Evolutionary conservation across 2,113 vertebrate genomes (phyloP).

Genomic region (Zapus hudsonius): DNA sequence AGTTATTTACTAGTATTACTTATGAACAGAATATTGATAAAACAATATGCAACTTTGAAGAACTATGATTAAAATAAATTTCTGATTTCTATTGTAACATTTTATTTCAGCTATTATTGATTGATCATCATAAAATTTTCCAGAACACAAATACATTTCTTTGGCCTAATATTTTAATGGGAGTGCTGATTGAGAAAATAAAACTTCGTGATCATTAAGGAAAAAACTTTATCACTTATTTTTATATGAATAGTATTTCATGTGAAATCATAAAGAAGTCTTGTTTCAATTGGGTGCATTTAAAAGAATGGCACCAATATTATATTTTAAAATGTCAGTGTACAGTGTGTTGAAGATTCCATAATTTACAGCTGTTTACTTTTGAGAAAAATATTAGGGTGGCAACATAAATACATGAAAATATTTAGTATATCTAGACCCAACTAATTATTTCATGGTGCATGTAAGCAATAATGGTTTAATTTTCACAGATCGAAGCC

Average conservation of each 20-base stretch:
- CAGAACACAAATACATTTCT: neutral
- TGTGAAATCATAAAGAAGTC: slow-evolving; percentile 10
- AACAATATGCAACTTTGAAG: neutral
- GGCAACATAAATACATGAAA: neutral
- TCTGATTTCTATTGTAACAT: neutral
- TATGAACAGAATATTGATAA: neutral
- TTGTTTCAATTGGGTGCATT: neutral
- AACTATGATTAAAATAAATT: neutral
- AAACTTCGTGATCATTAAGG: neutral
- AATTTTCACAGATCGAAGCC: neutral
- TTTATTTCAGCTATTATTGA: neutral
- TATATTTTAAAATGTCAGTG: slow-evolving; percentile 53
- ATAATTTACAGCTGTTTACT: slow-evolving; percentile 52
- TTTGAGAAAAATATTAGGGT: slow-evolving; percentile 48
- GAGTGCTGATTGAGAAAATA: neutral
- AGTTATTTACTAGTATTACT: neutral
- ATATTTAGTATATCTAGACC: neutral
- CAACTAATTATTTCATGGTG: slow-evolving; percentile 17
- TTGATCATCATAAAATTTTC: neutral
- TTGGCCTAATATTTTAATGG: neutral
- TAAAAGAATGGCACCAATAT: neutral
- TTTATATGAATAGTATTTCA: neutral
- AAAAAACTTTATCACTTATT: neutral
- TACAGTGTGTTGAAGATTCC: slow-evolving; percentile 5
- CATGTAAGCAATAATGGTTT: neutral